Percentiles rank a stretch among this genome's conserved stretches.
These are phyloP conservation scores for Pseudotriccus pelzelni DNA, from an alignment of 2,797 vertebrate genomes.

Conservation along the genomic window DNA sequence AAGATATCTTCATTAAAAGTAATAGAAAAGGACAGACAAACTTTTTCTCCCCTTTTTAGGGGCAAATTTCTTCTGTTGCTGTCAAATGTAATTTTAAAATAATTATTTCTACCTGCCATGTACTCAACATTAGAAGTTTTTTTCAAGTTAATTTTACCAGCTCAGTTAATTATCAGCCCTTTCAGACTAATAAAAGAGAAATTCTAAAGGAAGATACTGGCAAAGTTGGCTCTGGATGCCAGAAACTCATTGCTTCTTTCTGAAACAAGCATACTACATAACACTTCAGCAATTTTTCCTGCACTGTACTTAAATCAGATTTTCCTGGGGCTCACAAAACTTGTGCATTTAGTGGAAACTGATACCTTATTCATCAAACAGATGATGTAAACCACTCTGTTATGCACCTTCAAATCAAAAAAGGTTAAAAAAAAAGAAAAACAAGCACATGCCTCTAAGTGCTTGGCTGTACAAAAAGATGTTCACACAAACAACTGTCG, in stretches of 20 bases:
- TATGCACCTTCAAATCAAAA: slow-evolving; percentile 38
- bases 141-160: background rate
- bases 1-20: background rate
- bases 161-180: background rate
- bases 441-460: slow-evolving; percentile 49
- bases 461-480: slow-evolving; percentile 58
- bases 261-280: slow-evolving; percentile 15
- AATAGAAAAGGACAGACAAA: background rate
- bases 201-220: background rate
- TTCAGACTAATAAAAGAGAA: background rate
- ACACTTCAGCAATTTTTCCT: slow-evolving; percentile 41
- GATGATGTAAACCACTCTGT: slow-evolving; percentile 12
- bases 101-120: background rate
- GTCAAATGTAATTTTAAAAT: background rate
- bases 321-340: slow-evolving; percentile 9
- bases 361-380: slow-evolving; percentile 38
- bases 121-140: background rate
- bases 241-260: background rate
- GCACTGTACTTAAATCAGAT: slow-evolving; percentile 17
- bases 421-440: background rate
- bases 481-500: slow-evolving; percentile 69
- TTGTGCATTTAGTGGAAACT: slow-evolving; percentile 16
- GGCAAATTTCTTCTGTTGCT: background rate
- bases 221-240: background rate
- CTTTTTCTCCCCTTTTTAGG: background rate